Evolutionary conservation across 2,888 invertebrate genomes (phyloP).

Genomic region (Thymelicus lineola): DNA sequence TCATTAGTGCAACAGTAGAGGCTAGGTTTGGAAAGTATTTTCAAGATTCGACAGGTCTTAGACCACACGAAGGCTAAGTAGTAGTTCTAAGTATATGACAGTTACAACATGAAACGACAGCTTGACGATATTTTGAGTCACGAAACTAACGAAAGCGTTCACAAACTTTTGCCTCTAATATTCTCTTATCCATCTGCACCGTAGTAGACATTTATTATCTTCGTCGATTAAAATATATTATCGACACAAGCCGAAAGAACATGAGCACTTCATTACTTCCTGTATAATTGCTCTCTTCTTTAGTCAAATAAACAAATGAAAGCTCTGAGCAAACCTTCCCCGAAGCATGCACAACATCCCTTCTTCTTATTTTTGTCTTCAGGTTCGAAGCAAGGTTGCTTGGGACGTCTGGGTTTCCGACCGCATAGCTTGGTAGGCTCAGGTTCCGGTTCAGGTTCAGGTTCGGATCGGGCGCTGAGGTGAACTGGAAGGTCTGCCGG

Average conservation of each 20-base stretch:
- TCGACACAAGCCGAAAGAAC: not conserved
- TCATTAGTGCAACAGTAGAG: not conserved
- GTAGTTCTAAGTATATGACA: not conserved
- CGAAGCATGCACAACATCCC: slow-evolving; percentile 80
- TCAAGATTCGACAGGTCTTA: not conserved
- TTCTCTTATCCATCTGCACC: not conserved
- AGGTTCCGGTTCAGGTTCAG: slow-evolving; percentile 65
- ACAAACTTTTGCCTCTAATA: not conserved
- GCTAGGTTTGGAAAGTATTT: not conserved
- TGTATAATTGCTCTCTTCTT: slow-evolving; percentile 33
- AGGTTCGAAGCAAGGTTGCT: slow-evolving; percentile 73
- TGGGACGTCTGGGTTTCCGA: slow-evolving; percentile 68
- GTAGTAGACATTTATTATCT: not conserved
- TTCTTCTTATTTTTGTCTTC: slow-evolving; percentile 64
- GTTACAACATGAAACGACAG: not conserved
- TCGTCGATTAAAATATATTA: not conserved
- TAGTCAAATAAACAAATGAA: slow-evolving; percentile 84
- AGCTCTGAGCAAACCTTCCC: slow-evolving; percentile 78
- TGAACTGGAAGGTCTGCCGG: slow-evolving; percentile 76
- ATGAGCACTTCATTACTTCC: not conserved
- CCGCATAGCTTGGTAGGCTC: slow-evolving; percentile 68
- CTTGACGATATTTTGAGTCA: not conserved
- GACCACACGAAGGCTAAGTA: not conserved
- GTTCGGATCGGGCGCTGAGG: slow-evolving; percentile 73
- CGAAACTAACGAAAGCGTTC: not conserved